phyloP scores from a whole-genome alignment of 1,140 invertebrate species.

The Drosophila arawakana region DNA sequence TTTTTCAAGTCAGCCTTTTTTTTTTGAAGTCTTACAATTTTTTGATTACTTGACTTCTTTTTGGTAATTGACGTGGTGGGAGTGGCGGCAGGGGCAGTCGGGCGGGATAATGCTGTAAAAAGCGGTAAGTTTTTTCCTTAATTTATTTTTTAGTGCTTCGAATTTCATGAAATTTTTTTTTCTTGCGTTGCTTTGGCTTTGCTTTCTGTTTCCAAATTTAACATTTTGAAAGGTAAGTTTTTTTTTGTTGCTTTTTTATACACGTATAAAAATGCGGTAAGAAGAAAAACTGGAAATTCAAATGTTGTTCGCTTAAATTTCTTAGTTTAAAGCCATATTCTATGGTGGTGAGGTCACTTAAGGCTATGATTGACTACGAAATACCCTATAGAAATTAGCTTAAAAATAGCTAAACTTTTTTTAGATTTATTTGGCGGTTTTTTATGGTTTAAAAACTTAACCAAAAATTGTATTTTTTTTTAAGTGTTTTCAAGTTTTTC shows the following conservation, averaged over 20 bases:
- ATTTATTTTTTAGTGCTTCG: constrained; percentile 41
- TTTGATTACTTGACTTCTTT: constrained; percentile 53
- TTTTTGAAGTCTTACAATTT: constrained; percentile 25
- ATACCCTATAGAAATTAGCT: neutral
- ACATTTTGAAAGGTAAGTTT: constrained; percentile 53
- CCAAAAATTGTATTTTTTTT: no score
- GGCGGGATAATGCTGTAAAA: neutral
- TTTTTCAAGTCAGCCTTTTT: constrained; percentile 37
- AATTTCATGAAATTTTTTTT: constrained; percentile 57
- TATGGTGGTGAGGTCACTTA: neutral
- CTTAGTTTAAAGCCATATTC: constrained; percentile 4
- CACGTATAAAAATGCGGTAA: constrained; percentile 24
- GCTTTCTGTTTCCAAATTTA: constrained; percentile 50
- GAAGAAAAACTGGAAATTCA: constrained; percentile 55
- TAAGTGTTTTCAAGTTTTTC: neutral
- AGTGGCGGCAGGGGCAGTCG: neutral
- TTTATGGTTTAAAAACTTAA: no score
- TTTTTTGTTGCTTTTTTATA: constrained; percentile 32
- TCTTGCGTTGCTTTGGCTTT: constrained; percentile 52
- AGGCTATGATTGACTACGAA: neutral
- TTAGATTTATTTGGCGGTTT: no score
- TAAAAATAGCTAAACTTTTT: no score
- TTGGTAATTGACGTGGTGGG: constrained; percentile 5
- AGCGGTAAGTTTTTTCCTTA: constrained; percentile 15
- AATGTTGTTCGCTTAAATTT: constrained; percentile 42